A percentile compares a stretch with the other conserved stretches of the same genome.
Evolutionary conservation across 2,888 invertebrate genomes (phyloP).

Genomic region (Cantharis nigra): DNA sequence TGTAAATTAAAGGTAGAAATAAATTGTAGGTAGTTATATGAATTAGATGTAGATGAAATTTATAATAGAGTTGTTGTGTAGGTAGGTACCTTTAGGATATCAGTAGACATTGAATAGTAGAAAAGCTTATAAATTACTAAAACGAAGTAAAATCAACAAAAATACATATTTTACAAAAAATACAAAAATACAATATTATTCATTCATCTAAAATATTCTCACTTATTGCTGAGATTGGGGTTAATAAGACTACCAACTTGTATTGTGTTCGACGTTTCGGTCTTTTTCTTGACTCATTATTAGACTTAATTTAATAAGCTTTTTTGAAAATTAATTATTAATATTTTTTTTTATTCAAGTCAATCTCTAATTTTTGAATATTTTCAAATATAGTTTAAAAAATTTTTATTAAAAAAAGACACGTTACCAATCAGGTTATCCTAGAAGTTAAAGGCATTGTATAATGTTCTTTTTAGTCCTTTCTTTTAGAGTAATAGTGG

Average conservation of each 20-base stretch:
- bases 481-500: too few species aligned
- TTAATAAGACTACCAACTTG: neutral
- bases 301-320: too few species aligned
- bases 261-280: too few species aligned
- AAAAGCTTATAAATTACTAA: neutral
- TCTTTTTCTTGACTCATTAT: too few species aligned
- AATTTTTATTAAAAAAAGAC: too few species aligned
- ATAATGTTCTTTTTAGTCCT: too few species aligned
- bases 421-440: too few species aligned
- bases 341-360: too few species aligned
- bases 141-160: neutral
- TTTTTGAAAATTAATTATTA: too few species aligned
- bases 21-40: constrained; percentile 22
- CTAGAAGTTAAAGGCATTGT: too few species aligned
- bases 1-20: constrained; percentile 46
- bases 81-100: constrained; percentile 1
- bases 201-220: neutral
- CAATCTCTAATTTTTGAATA: too few species aligned
- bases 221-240: neutral
- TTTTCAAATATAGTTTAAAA: too few species aligned
- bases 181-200: neutral
- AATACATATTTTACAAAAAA: neutral
- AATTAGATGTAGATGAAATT: constrained; percentile 12
- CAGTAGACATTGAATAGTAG: constrained; percentile 1
- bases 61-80: constrained; percentile 8